Evolutionary conservation across 1,140 invertebrate genomes (phyloP).

Genomic region (Bombus affinis): DNA sequence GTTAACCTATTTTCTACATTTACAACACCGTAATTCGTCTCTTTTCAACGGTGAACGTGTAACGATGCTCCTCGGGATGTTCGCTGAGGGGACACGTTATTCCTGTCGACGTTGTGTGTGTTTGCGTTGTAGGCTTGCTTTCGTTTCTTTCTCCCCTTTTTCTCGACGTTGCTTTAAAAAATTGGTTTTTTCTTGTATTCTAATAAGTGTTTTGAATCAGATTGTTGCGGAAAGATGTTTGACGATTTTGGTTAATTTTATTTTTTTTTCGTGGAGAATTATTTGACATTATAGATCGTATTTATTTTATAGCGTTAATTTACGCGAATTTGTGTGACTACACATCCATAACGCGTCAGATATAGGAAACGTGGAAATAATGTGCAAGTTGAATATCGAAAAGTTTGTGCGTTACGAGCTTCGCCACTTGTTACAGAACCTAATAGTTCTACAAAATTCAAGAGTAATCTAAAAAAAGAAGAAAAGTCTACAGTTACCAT

Average conservation of each 20-base stretch:
- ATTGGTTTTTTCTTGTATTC: neutral
- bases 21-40: constrained; percentile 40
- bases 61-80: constrained; percentile 23
- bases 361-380: too few species aligned
- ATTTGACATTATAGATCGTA: too few species aligned
- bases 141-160: neutral
- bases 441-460: too few species aligned
- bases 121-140: neutral
- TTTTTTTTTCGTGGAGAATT: too few species aligned
- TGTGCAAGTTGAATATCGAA: too few species aligned
- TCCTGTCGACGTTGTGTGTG: neutral
- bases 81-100: neutral
- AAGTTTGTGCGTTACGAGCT: too few species aligned
- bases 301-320: too few species aligned
- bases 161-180: neutral
- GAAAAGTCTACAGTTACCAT: too few species aligned
- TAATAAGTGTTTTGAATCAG: neutral
- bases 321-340: too few species aligned
- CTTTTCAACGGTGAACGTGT: constrained; percentile 24
- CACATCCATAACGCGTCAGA: too few species aligned
- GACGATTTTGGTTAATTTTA: neutral
- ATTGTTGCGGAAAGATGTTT: neutral
- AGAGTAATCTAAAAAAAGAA: too few species aligned
- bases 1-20: constrained; percentile 61
- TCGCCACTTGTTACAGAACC: too few species aligned